Base-by-base conservation (phyloP, 2,888 invertebrate genomes). In the Acanthosepion esculentum region DNA sequence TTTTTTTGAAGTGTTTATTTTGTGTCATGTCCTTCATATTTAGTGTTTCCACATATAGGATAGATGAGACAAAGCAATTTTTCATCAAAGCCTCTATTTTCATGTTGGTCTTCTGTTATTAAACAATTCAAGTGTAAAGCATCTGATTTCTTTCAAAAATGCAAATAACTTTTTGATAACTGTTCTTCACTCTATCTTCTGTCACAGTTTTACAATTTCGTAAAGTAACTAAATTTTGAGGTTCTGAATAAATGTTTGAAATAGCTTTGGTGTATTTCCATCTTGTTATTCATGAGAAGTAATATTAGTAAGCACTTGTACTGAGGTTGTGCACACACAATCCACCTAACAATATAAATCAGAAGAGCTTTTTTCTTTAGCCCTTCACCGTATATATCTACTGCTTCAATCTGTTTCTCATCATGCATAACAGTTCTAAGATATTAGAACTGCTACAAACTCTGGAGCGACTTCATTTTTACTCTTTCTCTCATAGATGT, bases 321-420 rank as follows among this genome's bases (percentile, higher is more conserved):
- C 78, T 78, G 78, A 78, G 78, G 78, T n/a, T 78, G 78, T 78
- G 78, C 78, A 33, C 78, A 78, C n/a, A 78, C 78, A 78, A 78
- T 78, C 78, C 78, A 78, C 78, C 78, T 78, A 78, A 78, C 23
- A n/a, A 78, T 78, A 78, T 78, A n/a, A 78, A 78, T 78, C n/a
- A 33, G n/a, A 33, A 78, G n/a, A 78, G 78, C 78, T 33, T n/a
- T 33, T 78, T 78, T 78, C 78, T 78, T 78, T 33, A 78, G 78
- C 78, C 78, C 78, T 78, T 78, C n/a, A n/a, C 78, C 33, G 8
- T 64, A 64, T 64, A 64, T 64, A 78, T 78, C n/a, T 78, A n/a
- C n/a, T 78, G 78, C 78, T 78, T 78, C n/a, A 12, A 78, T 78
- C 78, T 78, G n/a, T 78, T 0, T 59, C 33, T 78, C 78, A 78